Conservation (phyloP, 2,888 invertebrate genomes). For the Pristionchus arcanus region DNA sequence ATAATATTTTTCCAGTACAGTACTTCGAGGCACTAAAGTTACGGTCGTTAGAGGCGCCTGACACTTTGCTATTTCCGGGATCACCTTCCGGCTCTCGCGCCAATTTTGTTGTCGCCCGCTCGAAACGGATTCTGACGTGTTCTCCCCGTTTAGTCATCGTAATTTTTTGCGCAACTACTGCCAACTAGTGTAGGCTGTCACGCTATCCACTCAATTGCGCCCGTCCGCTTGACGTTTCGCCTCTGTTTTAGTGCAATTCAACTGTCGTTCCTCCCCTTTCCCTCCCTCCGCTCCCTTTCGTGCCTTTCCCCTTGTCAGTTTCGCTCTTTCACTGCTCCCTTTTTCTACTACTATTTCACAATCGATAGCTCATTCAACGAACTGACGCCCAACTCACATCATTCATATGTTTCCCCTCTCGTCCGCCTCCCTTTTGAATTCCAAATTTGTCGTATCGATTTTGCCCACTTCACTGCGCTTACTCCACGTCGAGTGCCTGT, state of each 20-base stretch:
- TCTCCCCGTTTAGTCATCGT: conserved; percentile 6
- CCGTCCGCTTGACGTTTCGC: neutral
- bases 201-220: neutral
- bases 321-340: conserved; percentile 15
- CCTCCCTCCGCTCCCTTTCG: conserved; percentile 28
- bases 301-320: neutral
- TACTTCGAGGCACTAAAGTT: neutral
- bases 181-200: neutral
- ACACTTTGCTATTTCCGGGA: conserved; percentile 3
- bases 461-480: conserved; percentile 13
- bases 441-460: conserved; percentile 49
- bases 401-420: conserved; percentile 23
- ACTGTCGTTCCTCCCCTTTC: conserved; percentile 21
- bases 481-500: neutral
- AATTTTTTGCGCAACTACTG: neutral
- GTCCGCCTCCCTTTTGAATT: conserved; percentile 31
- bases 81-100: neutral
- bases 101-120: neutral
- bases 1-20: neutral
- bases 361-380: conserved; percentile 24
- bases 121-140: conserved; percentile 26
- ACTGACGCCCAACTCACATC: conserved; percentile 1
- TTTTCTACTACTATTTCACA: conserved; percentile 32
- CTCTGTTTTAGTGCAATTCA: conserved; percentile 28
- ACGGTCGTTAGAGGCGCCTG: neutral